These are phyloP conservation scores for Apamea crenata DNA, from an alignment of 2,888 invertebrate genomes.

Conservation along the genomic window DNA sequence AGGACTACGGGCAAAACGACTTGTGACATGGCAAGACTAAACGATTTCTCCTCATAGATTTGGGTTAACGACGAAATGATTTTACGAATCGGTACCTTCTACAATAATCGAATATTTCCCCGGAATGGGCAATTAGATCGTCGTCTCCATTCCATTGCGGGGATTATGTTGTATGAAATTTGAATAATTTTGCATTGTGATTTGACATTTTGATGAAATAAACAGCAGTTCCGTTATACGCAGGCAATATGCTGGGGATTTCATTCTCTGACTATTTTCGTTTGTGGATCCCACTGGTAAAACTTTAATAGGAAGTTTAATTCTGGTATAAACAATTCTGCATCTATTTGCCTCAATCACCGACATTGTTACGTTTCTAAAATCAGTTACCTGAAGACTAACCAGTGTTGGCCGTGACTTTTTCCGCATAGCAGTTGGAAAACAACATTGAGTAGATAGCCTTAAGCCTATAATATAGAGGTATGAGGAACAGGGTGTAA, in stretches of 20 bases:
- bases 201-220: conserved; percentile 71
- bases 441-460: not conserved
- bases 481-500: too few relatives aligned
- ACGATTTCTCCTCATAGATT: conserved; percentile 59
- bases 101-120: conserved; percentile 73
- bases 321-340: not conserved
- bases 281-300: not conserved
- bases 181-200: conserved; percentile 80
- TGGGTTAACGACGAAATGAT: conserved; percentile 66
- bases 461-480: too few relatives aligned
- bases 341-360: not conserved
- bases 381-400: not conserved
- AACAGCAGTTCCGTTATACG: conserved; percentile 53
- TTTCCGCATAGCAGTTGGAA: too few relatives aligned
- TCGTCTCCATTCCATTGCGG: conserved; percentile 71
- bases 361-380: not conserved
- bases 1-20: conserved; percentile 60
- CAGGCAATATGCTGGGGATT: conserved; percentile 42
- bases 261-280: conserved; percentile 36
- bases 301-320: not conserved
- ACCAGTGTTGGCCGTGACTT: too few relatives aligned
- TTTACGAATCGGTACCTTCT: conserved; percentile 65
- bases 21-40: conserved; percentile 62
- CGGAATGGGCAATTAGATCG: conserved; percentile 73
- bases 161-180: conserved; percentile 77